phyloP scores from a whole-genome alignment of 1,140 invertebrate species.

The Rhizoglyphus robini region DNA sequence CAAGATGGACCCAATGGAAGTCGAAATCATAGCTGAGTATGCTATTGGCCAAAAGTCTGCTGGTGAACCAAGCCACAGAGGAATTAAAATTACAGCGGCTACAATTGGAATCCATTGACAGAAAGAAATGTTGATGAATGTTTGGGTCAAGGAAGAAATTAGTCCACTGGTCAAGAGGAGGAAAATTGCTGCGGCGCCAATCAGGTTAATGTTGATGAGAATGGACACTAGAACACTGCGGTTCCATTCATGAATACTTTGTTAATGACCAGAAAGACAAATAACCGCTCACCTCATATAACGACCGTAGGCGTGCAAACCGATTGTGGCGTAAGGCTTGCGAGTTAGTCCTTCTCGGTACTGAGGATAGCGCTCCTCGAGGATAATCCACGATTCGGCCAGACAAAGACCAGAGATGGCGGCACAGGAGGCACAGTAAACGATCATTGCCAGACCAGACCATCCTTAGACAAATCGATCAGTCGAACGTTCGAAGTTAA shows the following conservation, averaged over 20 bases:
- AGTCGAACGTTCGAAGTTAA: neutral
- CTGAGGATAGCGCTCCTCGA: conserved; percentile 22
- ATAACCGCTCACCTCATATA: conserved; percentile 20
- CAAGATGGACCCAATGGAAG: conserved; percentile 46
- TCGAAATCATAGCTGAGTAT: conserved; percentile 37
- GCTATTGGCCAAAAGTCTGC: conserved; percentile 48
- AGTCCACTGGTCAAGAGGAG: conserved; percentile 51
- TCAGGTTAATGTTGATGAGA: conserved; percentile 45
- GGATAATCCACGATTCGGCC: conserved; percentile 21
- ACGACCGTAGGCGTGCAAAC: neutral
- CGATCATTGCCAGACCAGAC: conserved; percentile 20
- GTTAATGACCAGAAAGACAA: neutral
- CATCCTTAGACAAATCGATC: conserved; percentile 10
- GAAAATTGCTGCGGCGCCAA: conserved; percentile 53
- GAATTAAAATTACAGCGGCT: conserved; percentile 43
- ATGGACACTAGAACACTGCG: conserved; percentile 2
- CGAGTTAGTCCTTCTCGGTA: neutral
- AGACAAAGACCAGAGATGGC: conserved; percentile 10
- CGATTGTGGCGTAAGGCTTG: conserved; percentile 22
- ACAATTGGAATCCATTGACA: conserved; percentile 52
- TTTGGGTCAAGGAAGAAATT: conserved; percentile 41
- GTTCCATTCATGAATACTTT: neutral
- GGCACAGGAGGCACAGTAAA: neutral
- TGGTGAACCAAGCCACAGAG: conserved; percentile 53
- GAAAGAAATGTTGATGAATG: conserved; percentile 35